Conservation (phyloP, 1,140 invertebrate genomes). For the Drosophila kurseongensis region DNA sequence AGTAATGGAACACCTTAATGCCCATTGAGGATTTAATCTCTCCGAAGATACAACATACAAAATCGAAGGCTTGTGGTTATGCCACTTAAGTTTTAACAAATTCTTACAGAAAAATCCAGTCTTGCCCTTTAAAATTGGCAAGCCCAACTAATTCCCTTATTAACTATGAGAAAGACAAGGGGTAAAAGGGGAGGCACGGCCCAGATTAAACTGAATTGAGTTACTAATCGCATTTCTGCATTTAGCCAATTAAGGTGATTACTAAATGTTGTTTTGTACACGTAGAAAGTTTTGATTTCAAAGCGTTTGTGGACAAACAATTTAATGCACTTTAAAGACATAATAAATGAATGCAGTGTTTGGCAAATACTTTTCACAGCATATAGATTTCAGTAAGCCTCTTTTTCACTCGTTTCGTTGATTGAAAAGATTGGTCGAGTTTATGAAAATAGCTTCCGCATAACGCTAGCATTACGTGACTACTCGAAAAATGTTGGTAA, state of each 20-base stretch:
- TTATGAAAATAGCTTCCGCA: constrained; percentile 34
- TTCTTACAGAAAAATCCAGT: not conserved
- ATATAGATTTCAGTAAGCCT: constrained; percentile 12
- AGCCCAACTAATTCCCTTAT: constrained; percentile 2
- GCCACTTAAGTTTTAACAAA: not conserved
- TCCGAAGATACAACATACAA: not conserved
- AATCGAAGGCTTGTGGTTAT: constrained; percentile 12
- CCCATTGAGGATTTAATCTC: constrained; percentile 35
- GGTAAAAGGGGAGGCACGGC: not conserved
- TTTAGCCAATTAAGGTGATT: constrained; percentile 71
- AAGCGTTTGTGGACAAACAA: constrained; percentile 3
- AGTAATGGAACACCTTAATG: constrained; percentile 16
- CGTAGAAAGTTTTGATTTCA: not conserved
- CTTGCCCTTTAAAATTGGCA: constrained; percentile 1
- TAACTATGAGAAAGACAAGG: constrained; percentile 1
- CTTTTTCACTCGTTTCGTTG: constrained; percentile 28
- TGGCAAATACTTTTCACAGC: not conserved
- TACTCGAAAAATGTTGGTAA: constrained; percentile 34
- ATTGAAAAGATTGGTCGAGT: constrained; percentile 35
- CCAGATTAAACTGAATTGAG: not conserved
- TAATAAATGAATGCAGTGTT: constrained; percentile 6
- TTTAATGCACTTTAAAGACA: constrained; percentile 8
- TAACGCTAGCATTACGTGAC: constrained; percentile 45
- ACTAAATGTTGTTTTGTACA: constrained; percentile 27
- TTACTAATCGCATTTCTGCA: constrained; percentile 68